Conservation (phyloP, 2,888 invertebrate species). For the Cloeon dipterum region DNA sequence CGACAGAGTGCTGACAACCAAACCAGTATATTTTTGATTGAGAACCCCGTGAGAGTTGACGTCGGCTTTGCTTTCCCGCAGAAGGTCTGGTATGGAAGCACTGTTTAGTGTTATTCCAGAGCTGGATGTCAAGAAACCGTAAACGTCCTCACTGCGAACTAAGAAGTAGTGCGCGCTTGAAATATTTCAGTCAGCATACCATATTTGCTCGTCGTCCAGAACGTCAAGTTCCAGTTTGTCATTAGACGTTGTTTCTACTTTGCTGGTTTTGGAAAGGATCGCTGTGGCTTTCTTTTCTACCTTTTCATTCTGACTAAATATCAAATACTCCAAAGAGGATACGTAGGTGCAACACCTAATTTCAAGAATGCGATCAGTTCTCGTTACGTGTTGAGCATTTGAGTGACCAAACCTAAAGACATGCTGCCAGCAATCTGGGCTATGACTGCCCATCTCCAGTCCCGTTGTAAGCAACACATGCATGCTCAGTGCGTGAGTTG, state of each 20-base stretch:
- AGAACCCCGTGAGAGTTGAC: slow-evolving; percentile 25
- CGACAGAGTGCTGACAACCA: slow-evolving; percentile 72
- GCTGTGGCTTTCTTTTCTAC: slow-evolving; percentile 13
- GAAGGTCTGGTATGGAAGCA: slow-evolving; percentile 46
- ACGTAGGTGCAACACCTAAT: slow-evolving; percentile 70
- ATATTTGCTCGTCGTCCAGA: slow-evolving; percentile 47
- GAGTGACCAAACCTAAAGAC: slow-evolving; percentile 41
- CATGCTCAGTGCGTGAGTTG: slow-evolving; percentile 77
- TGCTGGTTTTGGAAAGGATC: neutral
- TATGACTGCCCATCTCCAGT: slow-evolving; percentile 76
- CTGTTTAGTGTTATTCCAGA: slow-evolving; percentile 17
- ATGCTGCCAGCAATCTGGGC: slow-evolving; percentile 87
- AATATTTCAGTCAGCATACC: slow-evolving; percentile 24
- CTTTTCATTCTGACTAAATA: slow-evolving; percentile 64
- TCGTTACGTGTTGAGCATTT: neutral
- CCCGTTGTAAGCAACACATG: slow-evolving; percentile 76
- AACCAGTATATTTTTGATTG: slow-evolving; percentile 49
- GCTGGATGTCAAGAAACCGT: slow-evolving; percentile 48
- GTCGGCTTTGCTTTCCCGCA: slow-evolving; percentile 27
- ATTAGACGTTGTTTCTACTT: too few relatives aligned
- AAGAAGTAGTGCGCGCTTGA: slow-evolving; percentile 4
- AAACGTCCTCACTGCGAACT: slow-evolving; percentile 49
- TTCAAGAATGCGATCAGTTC: neutral
- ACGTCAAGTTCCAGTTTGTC: slow-evolving; percentile 32
- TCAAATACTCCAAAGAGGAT: slow-evolving; percentile 70